phyloP scores from a whole-genome alignment of 1,140 invertebrate species.

The Magallana angulata region DNA sequence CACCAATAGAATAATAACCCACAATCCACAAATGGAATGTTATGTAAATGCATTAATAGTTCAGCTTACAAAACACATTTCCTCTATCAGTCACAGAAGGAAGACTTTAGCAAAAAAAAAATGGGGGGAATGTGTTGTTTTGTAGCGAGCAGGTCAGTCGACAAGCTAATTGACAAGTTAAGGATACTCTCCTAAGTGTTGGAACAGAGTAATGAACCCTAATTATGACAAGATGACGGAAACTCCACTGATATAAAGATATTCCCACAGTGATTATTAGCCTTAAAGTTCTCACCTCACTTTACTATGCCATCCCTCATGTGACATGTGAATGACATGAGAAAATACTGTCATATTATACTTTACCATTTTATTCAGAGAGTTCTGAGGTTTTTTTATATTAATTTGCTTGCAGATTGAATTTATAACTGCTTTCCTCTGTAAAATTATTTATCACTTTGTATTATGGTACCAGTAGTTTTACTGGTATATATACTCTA shows the following conservation, averaged over 20 bases:
- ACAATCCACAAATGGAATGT: not conserved
- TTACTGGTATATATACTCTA: no score
- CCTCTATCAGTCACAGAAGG: constrained; percentile 1
- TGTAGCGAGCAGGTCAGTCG: not conserved
- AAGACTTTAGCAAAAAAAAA: not conserved
- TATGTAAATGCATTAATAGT: not conserved
- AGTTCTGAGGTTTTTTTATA: constrained; percentile 1
- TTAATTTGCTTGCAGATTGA: no score
- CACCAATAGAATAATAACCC: not conserved
- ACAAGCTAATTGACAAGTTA: not conserved
- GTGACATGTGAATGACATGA: not conserved
- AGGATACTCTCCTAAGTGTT: not conserved
- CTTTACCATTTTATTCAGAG: not conserved
- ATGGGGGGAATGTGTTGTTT: not conserved
- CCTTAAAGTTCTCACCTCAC: not conserved
- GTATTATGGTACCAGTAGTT: no score
- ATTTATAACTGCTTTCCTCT: no score
- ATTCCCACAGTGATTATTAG: not conserved
- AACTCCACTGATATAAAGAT: not conserved
- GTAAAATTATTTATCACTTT: no score
- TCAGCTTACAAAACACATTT: not conserved
- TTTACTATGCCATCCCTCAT: not conserved
- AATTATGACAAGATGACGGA: constrained; percentile 19
- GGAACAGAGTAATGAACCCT: not conserved
- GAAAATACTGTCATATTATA: not conserved